These are phyloP conservation scores for Sarcophaga rosellei DNA, from an alignment of 2,888 invertebrate species.

Conservation along the genomic window DNA sequence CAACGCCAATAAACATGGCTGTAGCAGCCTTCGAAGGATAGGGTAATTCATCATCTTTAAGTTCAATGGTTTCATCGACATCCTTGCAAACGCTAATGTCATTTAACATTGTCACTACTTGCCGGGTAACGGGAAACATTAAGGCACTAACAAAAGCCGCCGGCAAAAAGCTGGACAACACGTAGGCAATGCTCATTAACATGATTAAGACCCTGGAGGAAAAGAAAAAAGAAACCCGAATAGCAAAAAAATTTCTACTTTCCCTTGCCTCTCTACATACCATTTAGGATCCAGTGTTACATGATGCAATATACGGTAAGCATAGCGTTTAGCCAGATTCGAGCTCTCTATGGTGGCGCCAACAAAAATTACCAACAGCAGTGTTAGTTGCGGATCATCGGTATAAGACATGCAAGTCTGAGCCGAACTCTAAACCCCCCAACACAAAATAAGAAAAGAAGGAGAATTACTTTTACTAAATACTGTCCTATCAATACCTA, in stretches of 20 bases:
- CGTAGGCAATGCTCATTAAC: conserved; percentile 26
- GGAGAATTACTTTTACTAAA: neutral
- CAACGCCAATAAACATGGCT: conserved; percentile 57
- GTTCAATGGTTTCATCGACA: neutral
- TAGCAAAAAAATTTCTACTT: neutral
- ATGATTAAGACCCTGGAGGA: conserved; percentile 5
- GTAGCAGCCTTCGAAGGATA: conserved; percentile 51
- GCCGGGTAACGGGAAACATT: conserved; percentile 39
- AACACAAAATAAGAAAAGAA: neutral
- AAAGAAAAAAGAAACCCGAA: neutral
- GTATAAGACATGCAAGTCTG: conserved; percentile 43
- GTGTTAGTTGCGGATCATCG: conserved; percentile 46
- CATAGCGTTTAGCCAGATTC: neutral
- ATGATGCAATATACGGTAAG: neutral
- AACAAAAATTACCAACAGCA: conserved; percentile 38
- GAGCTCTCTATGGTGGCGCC: conserved; percentile 34
- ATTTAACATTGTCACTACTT: conserved; percentile 29
- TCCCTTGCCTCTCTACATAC: neutral
- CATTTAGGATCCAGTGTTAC: conserved; percentile 27
- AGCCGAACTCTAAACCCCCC: conserved; percentile 36
- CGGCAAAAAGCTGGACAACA: conserved; percentile 32
- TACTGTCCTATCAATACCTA: too few species aligned
- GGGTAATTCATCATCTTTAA: conserved; percentile 50
- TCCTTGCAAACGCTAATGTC: conserved; percentile 25
- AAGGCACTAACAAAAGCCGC: conserved; percentile 50